Conservation (phyloP, 2,113 vertebrate genomes). For the Notarius lentiginosus region DNA sequence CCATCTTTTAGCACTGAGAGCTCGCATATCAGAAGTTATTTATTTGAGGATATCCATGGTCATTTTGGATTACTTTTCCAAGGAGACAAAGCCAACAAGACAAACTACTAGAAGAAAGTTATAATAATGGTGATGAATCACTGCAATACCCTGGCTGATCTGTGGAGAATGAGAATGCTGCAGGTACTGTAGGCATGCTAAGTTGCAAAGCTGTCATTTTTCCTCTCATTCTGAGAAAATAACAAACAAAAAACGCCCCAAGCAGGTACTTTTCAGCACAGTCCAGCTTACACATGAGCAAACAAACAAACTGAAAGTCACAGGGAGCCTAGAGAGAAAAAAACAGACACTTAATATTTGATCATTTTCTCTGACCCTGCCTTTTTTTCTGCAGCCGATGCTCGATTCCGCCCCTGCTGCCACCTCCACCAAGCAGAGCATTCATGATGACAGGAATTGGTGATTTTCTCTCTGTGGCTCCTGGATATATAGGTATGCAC, state of each 20-base stretch:
- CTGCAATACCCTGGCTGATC: not conserved
- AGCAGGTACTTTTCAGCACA: not conserved
- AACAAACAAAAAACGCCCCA: not conserved
- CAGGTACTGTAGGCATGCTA: not conserved
- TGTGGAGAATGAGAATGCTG: not conserved
- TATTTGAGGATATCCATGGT: not conserved
- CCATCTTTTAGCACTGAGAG: not conserved
- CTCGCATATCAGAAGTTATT: not conserved
- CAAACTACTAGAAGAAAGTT: not conserved
- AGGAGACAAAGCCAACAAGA: not conserved
- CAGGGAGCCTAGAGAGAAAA: not conserved
- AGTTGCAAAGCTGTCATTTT: not conserved
- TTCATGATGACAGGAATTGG: no score
- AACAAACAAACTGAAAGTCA: not conserved
- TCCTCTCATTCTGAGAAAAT: not conserved
- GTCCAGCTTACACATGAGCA: not conserved
- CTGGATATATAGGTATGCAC: not conserved
- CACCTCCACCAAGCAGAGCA: not conserved
- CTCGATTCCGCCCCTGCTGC: not conserved
- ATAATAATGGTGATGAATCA: not conserved
- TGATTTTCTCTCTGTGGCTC: not conserved
- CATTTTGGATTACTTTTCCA: not conserved
- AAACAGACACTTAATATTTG: not conserved
- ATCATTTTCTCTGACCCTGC: not conserved
- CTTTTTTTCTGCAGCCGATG: not conserved